phyloP scores from a whole-genome alignment of 2,797 vertebrate species.

The Eptatretus atami region DNA sequence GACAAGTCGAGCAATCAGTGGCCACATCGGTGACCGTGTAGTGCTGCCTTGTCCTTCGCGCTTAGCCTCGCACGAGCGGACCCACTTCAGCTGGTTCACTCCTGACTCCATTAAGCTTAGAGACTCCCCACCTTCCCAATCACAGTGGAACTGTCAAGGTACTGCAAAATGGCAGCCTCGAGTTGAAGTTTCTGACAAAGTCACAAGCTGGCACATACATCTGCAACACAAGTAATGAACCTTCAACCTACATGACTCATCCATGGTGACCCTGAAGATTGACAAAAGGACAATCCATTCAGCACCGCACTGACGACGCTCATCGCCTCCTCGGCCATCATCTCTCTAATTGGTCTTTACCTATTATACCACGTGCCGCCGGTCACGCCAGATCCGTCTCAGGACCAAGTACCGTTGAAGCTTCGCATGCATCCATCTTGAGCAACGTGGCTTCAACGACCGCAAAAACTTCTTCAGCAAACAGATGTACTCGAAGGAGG shows the following conservation, averaged over 20 bases:
- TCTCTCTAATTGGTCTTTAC: slow-evolving; percentile 53
- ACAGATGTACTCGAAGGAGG: not conserved
- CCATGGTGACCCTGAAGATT: slow-evolving; percentile 44
- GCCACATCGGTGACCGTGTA: too few species aligned
- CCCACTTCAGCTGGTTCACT: too few species aligned
- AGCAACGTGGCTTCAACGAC: slow-evolving; percentile 12
- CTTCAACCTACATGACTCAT: slow-evolving; percentile 16
- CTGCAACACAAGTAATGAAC: too few species aligned
- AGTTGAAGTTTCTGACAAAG: too few species aligned
- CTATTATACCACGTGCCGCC: slow-evolving; percentile 36
- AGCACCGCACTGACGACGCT: slow-evolving; percentile 64
- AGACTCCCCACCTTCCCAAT: too few species aligned
- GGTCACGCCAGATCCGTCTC: slow-evolving; percentile 12
- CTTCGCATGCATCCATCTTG: slow-evolving; percentile 38
- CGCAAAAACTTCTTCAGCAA: slow-evolving; percentile 21
- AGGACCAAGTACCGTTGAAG: slow-evolving; percentile 11
- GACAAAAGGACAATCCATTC: slow-evolving; percentile 21
- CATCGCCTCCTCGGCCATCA: slow-evolving; percentile 47
- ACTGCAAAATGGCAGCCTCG: too few species aligned
- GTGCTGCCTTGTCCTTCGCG: too few species aligned
- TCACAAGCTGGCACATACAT: too few species aligned
- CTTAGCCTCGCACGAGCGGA: too few species aligned
- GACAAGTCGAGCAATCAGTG: too few species aligned
- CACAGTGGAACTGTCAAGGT: too few species aligned
- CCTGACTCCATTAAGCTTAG: too few species aligned